These are phyloP conservation scores for Scrobipalpa costella DNA, from an alignment of 2,888 invertebrate genomes.

Conservation along the genomic window DNA sequence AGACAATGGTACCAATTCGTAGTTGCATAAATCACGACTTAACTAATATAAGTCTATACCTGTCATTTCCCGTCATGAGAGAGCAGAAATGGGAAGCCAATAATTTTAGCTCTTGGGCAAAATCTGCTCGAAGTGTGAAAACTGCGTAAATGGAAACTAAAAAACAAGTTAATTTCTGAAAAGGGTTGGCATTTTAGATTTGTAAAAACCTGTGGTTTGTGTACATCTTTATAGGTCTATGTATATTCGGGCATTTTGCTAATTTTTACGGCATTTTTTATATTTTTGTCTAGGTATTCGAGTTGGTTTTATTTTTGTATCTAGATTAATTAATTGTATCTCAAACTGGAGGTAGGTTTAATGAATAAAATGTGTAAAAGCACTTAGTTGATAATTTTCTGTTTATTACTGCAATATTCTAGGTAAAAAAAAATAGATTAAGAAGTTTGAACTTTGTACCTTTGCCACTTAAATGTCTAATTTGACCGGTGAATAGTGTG, in stretches of 20 bases:
- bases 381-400: constrained; percentile 9
- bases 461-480: constrained; percentile 11
- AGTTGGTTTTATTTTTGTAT: constrained; percentile 9
- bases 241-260: constrained; percentile 7
- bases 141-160: too few relatives aligned
- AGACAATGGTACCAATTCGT: too few relatives aligned
- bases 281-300: background rate
- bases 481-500: constrained; percentile 3
- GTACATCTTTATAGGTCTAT: background rate
- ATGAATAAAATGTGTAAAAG: constrained; percentile 9
- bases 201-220: background rate
- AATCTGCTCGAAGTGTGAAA: too few relatives aligned
- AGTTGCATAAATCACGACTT: too few relatives aligned
- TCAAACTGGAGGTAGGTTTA: constrained; percentile 10
- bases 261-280: background rate
- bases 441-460: constrained; percentile 20
- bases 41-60: too few relatives aligned
- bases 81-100: too few relatives aligned
- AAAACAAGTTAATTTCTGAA: background rate
- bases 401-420: constrained; percentile 19
- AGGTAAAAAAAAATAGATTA: background rate
- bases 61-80: too few relatives aligned
- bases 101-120: too few relatives aligned
- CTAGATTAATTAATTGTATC: constrained; percentile 9
- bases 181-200: background rate